Percentiles rank a stretch among this genome's conserved stretches.
Conservation (phyloP, 2,797 vertebrate species). For the Sebastes goodei region DNA sequence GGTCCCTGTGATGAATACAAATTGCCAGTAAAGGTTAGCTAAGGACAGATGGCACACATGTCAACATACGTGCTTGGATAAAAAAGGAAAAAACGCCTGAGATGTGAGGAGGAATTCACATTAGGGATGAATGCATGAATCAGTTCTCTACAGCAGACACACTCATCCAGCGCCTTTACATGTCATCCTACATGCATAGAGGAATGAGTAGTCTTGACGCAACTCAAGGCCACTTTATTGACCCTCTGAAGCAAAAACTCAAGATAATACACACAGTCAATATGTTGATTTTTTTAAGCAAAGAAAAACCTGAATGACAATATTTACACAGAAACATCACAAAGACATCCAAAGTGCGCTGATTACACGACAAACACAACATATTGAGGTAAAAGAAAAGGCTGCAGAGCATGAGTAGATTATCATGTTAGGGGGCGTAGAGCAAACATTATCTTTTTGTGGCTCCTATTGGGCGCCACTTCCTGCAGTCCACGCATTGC, state of each 20-base stretch:
- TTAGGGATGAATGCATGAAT: not conserved
- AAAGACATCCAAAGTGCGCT: not conserved
- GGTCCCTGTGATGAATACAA: constrained; percentile 65
- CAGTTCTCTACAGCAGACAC: not conserved
- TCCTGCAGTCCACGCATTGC: not conserved
- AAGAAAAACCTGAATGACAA: not conserved
- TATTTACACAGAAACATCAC: not conserved
- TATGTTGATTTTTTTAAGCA: not conserved
- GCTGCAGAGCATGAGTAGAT: not conserved
- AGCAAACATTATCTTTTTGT: not conserved
- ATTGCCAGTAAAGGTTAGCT: constrained; percentile 61
- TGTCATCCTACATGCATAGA: not conserved
- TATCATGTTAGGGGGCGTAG: not conserved
- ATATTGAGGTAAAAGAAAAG: not conserved
- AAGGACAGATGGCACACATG: constrained; percentile 37
- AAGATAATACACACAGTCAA: not conserved
- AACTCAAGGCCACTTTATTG: not conserved
- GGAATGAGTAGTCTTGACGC: not conserved
- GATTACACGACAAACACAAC: not conserved
- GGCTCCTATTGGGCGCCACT: not conserved
- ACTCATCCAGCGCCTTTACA: not conserved
- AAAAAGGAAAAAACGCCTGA: not conserved
- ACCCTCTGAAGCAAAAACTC: not conserved
- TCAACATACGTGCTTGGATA: not conserved
- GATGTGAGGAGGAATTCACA: constrained; percentile 8